A percentile compares a stretch with the other conserved stretches of the same genome.
phyloP scores from a whole-genome alignment of 30 jellyfish, hydroid and myxozoan genomes.

The Hydra vulgaris region DNA sequence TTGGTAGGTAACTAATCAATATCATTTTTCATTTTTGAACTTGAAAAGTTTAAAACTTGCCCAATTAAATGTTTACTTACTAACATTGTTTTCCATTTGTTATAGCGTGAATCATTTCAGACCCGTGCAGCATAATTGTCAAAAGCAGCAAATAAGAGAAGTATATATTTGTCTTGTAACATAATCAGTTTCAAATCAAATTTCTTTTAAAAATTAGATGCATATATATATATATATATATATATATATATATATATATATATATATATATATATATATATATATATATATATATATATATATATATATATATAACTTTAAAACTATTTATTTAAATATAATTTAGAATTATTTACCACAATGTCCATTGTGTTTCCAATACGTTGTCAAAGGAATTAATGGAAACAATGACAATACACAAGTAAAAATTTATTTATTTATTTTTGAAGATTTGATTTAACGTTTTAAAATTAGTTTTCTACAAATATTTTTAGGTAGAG shows the following conservation, averaged over 20 bases:
- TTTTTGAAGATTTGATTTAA: no score
- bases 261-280: no score
- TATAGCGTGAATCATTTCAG: not conserved
- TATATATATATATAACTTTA: no score
- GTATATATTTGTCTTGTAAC: no score
- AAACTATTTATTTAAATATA: no score
- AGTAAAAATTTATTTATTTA: conserved; percentile 1
- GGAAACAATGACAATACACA: conserved; percentile 1
- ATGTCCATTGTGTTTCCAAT: conserved; percentile 8
- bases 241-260: no score
- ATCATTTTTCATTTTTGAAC: no score
- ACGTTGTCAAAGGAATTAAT: not conserved
- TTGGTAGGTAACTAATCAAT: conserved; percentile 17
- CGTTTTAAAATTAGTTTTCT: no score
- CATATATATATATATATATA: no score
- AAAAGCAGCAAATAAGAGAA: not conserved
- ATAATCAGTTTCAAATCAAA: not conserved
- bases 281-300: no score
- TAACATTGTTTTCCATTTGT: not conserved
- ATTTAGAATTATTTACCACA: not conserved
- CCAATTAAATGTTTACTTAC: no score
- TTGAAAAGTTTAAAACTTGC: no score
- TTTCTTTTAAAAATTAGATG: not conserved
- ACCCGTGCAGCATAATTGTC: not conserved
- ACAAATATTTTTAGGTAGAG: conserved; percentile 6